phyloP scores from a whole-genome alignment of 2,113 vertebrate genomes.

The Acrocephalus kingi region DNA sequence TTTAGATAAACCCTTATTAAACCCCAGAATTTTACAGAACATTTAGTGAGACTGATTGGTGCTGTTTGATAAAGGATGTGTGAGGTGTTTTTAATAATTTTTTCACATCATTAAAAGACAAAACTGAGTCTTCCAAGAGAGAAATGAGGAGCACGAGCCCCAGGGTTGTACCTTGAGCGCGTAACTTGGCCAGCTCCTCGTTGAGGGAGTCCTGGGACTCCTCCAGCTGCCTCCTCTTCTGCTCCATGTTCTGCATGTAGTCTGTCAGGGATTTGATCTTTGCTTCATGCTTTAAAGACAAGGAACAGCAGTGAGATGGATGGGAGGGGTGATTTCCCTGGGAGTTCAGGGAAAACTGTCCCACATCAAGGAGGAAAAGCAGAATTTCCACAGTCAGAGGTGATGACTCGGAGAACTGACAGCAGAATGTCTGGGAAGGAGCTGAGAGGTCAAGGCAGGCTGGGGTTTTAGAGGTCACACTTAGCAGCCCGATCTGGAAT shows the following conservation, averaged over 20 bases:
- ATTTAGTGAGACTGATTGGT: not conserved
- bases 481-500: not conserved
- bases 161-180: constrained; percentile 78
- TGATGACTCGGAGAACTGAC: not conserved
- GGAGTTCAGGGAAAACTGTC: not conserved
- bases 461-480: not conserved
- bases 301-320: not conserved
- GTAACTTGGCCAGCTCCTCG: constrained; percentile 86
- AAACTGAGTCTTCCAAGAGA: not conserved
- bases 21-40: not conserved
- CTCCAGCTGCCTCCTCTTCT: constrained; percentile 90
- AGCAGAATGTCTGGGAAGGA: not conserved
- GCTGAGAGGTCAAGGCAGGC: not conserved
- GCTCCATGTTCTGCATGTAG: constrained; percentile 94
- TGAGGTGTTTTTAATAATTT: rapidly evolving
- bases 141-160: rapidly evolving
- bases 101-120: not conserved
- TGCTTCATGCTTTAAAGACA: constrained; percentile 83
- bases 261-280: constrained; percentile 94
- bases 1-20: not conserved
- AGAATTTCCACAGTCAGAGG: not conserved
- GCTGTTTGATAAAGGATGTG: not conserved
- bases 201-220: constrained; percentile 87
- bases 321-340: not conserved
- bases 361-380: rapidly evolving